A percentile compares a stretch with the other conserved stretches of the same genome.
Evolutionary conservation across 2,888 invertebrate species (phyloP).

Genomic region (Microplitis manilae): DNA sequence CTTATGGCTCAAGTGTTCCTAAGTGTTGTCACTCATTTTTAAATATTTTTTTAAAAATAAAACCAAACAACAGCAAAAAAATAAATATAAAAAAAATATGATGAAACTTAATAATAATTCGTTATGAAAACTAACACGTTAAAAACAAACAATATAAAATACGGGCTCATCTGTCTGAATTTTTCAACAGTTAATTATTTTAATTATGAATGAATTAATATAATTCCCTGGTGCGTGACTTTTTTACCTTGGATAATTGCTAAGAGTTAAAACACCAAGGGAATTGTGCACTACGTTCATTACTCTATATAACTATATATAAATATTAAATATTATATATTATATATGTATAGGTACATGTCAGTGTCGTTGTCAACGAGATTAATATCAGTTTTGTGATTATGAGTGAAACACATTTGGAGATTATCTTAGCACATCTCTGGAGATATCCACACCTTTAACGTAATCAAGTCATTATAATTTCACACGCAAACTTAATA

Average conservation of each 20-base stretch:
- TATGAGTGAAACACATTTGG: slow-evolving; percentile 14
- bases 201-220: slow-evolving; percentile 48
- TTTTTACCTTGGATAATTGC: not conserved
- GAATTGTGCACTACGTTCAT: not conserved
- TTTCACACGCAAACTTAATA: slow-evolving; percentile 7
- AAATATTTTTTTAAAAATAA: not conserved
- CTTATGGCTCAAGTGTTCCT: slow-evolving; percentile 1
- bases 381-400: slow-evolving; percentile 8
- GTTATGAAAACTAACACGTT: too few relatives aligned
- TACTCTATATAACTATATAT: too few relatives aligned
- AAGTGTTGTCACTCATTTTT: slow-evolving; percentile 24
- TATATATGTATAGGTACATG: not conserved
- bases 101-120: too few relatives aligned
- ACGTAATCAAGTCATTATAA: slow-evolving; percentile 9
- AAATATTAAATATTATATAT: too few relatives aligned
- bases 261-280: slow-evolving; percentile 27
- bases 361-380: slow-evolving; percentile 24
- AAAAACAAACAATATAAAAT: not conserved
- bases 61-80: not conserved
- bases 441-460: slow-evolving; percentile 5
- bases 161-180: not conserved
- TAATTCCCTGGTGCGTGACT: slow-evolving; percentile 24
- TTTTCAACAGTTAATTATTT: slow-evolving; percentile 38
- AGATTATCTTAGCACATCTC: slow-evolving; percentile 12
- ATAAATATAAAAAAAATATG: not conserved